Conservation (phyloP, 37 sponge, comb jelly and placozoan genomes). For the Beroe ovata region DNA sequence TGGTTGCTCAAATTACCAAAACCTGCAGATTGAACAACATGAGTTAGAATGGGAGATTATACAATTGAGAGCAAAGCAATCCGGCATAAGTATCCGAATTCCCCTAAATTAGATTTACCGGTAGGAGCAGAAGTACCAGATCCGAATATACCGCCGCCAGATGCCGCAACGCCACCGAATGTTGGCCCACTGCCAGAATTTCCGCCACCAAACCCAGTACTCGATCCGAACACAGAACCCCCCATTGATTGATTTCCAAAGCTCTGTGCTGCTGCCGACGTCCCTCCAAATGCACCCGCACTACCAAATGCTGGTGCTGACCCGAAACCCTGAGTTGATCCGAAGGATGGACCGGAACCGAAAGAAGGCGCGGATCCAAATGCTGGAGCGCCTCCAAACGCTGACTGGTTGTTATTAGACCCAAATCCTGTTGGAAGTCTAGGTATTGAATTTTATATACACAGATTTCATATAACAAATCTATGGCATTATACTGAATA, state of each 20-base stretch:
- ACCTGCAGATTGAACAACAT: too few species aligned
- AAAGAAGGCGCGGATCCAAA: conserved; percentile 48
- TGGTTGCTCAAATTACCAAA: conserved; percentile 31
- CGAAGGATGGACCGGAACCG: conserved; percentile 39
- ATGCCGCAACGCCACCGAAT: conserved; percentile 30
- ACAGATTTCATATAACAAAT: neutral
- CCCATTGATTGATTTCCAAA: conserved; percentile 26
- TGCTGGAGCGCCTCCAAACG: conserved; percentile 26
- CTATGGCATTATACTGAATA: too few species aligned
- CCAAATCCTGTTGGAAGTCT: conserved; percentile 29
- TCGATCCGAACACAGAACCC: conserved; percentile 4
- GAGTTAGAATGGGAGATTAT: too few species aligned
- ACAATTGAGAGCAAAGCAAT: too few species aligned
- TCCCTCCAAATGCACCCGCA: conserved; percentile 9
- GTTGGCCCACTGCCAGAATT: neutral
- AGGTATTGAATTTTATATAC: neutral
- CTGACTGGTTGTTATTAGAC: neutral
- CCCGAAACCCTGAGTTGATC: conserved; percentile 15
- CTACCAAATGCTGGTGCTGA: conserved; percentile 50
- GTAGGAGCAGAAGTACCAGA: neutral
- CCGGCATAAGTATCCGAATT: too few species aligned
- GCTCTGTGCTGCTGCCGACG: neutral
- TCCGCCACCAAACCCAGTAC: conserved; percentile 20
- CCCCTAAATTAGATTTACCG: too few species aligned
- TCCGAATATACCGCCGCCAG: conserved; percentile 43